Percentiles rank a stretch among this genome's conserved stretches.
phyloP scores from a whole-genome alignment of 2,888 invertebrate genomes.

The Hylaea fasciaria region DNA sequence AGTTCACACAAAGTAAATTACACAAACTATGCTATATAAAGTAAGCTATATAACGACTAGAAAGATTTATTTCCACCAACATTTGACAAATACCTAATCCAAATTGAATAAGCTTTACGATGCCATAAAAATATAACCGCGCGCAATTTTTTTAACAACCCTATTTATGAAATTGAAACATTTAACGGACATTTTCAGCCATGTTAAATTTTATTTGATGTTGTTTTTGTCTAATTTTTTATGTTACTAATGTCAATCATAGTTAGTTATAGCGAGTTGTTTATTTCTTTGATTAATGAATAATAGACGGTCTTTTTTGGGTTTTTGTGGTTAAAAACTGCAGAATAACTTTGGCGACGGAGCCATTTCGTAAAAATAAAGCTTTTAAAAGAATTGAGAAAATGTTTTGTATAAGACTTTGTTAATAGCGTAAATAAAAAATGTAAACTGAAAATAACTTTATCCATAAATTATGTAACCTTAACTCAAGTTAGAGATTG shows the following conservation, averaged over 20 bases:
- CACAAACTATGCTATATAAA: too few species aligned
- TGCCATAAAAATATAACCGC: conserved; percentile 30
- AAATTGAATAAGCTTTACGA: conserved; percentile 33
- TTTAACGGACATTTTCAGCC: conserved; percentile 24
- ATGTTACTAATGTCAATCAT: too few species aligned
- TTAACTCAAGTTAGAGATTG: background rate
- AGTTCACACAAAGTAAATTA: too few species aligned
- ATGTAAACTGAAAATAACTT: background rate
- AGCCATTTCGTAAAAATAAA: too few species aligned
- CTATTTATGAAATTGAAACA: conserved; percentile 35
- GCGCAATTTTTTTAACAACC: conserved; percentile 34
- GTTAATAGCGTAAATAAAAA: background rate
- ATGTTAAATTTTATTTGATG: conserved; percentile 18
- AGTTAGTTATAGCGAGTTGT: too few species aligned
- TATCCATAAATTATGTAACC: background rate
- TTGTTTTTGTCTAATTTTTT: background rate
- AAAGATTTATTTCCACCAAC: conserved; percentile 23
- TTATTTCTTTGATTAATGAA: too few species aligned
- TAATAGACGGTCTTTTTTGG: too few species aligned
- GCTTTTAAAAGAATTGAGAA: too few species aligned
- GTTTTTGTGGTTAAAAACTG: too few species aligned
- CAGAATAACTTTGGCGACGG: too few species aligned
- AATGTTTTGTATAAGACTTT: too few species aligned
- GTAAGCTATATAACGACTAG: background rate
- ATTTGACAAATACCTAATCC: conserved; percentile 33